A percentile compares a stretch with the other conserved stretches of the same genome.
Evolutionary conservation across 2,888 invertebrate species (phyloP).

Genomic region (Metallyticus violacea): DNA sequence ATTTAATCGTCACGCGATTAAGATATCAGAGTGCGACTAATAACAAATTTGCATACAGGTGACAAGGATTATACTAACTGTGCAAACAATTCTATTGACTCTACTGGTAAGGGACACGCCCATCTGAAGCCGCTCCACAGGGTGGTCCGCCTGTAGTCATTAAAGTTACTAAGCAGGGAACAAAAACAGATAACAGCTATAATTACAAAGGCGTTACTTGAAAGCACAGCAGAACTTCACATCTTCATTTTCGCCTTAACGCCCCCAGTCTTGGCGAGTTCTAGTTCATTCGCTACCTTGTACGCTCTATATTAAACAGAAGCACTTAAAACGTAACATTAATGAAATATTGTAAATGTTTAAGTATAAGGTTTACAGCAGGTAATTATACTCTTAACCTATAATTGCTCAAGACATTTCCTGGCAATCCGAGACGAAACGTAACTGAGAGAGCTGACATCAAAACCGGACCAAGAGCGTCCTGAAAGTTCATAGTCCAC

Average conservation of each 20-base stretch:
- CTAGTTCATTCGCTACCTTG: too few relatives aligned
- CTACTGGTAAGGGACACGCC: not conserved
- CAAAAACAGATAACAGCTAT: not conserved
- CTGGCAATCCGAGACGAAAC: too few relatives aligned
- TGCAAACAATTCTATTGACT: not conserved
- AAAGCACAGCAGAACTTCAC: not conserved
- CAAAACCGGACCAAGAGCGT: too few relatives aligned
- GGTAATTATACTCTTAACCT: too few relatives aligned
- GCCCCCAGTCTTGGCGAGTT: too few relatives aligned
- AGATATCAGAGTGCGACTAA: not conserved
- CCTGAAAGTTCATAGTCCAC: too few relatives aligned
- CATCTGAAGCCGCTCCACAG: not conserved
- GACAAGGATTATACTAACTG: not conserved
- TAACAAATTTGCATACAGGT: not conserved
- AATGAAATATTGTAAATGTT: too few relatives aligned
- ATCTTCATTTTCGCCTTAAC: not conserved
- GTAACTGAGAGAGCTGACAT: too few relatives aligned
- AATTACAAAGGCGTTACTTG: not conserved
- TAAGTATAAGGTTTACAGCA: too few relatives aligned
- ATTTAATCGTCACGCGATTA: not conserved
- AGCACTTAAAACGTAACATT: too few relatives aligned
- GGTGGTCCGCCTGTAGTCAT: not conserved
- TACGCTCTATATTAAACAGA: too few relatives aligned
- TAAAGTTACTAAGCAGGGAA: not conserved
- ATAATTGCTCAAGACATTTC: too few relatives aligned